Evolutionary conservation across 2,797 vertebrate genomes (phyloP).

Genomic region (Psittacula derbiana): DNA sequence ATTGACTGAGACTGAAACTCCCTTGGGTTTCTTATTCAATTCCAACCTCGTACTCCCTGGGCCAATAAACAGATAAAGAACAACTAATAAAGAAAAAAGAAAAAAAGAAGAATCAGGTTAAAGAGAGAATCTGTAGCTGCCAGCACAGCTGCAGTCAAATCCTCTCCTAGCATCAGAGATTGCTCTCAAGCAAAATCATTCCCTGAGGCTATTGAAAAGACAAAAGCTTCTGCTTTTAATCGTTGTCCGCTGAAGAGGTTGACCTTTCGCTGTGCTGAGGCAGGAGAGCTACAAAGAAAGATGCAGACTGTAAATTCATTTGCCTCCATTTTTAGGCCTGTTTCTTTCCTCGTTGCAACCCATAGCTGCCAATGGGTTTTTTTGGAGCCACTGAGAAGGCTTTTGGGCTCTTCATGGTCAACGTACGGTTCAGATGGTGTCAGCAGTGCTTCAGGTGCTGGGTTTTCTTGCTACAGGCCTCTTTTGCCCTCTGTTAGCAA

Average conservation of each 20-base stretch:
- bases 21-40: constrained; percentile 45
- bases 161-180: background rate
- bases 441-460: background rate
- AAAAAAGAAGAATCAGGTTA: background rate
- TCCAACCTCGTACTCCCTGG: constrained; percentile 14
- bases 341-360: background rate
- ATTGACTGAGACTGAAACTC: constrained; percentile 24
- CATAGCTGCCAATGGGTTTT: background rate
- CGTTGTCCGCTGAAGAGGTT: background rate
- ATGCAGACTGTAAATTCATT: background rate
- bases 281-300: background rate
- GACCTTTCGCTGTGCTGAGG: background rate
- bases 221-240: background rate
- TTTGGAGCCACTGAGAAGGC: background rate
- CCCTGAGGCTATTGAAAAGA: background rate
- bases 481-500: background rate
- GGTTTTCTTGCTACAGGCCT: background rate
- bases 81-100: constrained; percentile 35
- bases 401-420: background rate
- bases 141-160: background rate
- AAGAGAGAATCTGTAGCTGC: background rate
- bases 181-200: constrained; percentile 18
- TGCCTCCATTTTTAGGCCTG: background rate
- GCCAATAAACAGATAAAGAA: constrained; percentile 49
- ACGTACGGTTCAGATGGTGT: background rate